Evolutionary conservation across 1,140 invertebrate species (phyloP), one percentile per base, ranked within the genome.

Genomic region (Sarcophaga bullata): DNA sequence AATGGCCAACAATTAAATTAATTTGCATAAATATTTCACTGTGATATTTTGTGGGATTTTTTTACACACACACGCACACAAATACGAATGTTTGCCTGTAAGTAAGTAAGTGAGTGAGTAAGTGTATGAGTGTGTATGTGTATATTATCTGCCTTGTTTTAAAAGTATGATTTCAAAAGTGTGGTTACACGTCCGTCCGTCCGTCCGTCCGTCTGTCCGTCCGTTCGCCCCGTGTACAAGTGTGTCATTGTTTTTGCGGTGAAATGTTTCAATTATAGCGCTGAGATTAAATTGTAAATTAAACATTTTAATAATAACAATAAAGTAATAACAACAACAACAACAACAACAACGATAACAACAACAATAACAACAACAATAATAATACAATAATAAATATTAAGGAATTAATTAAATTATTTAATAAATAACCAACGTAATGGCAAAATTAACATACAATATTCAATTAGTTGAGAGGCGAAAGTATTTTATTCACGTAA

Each of bases 1-100:
- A 68, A 68, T 68, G 62, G 62, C 62, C 62, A 68, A 68, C 62
- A 68, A 68, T 68, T 68, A 68, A 68, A 68, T 68, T 68, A 68
- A 68, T 68, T 68, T 68, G 62, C 62, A 68, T 68, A 37, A 37
- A 37, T 37, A 37, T 37, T 37, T 37, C 25, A 37, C 25, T 37
- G 1, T 37, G 25, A 37, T 37, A 37, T 37, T 37, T 37, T 37
- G 25, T 37, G 25, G 25, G 25, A 37, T n/a, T n/a, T n/a, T n/a
- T n/a, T n/a, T n/a, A n/a, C 25, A 37, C 25, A 37, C 25, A 37
- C 25, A 37, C 25, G 4, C 25, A 37, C 25, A 37, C 25, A 37
- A 37, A 37, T 37, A 37, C 4, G 4, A 37, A 37, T 37, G 25
- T 37, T 37, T 37, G 25, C 25, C 25, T 37, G 25, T 2, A 37